A percentile compares a stretch with the other conserved stretches of the same genome.
These are phyloP conservation scores for Lepus timidus DNA, from an alignment of 2,113 vertebrate genomes.

Conservation along the genomic window DNA sequence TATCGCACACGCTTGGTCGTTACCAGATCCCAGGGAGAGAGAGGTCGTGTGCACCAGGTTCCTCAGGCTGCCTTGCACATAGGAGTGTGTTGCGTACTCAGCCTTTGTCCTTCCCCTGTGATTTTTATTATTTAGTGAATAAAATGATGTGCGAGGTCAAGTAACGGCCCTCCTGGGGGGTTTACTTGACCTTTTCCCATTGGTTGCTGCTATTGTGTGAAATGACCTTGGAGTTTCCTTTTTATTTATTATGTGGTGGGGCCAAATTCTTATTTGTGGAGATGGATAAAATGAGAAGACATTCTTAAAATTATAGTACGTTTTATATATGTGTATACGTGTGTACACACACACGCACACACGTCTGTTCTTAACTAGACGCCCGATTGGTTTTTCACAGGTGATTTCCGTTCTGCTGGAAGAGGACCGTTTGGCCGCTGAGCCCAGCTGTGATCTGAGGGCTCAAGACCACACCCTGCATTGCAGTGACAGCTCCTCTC, in stretches of 20 bases:
- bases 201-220: not conserved
- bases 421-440: slow-evolving; percentile 91
- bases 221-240: not conserved
- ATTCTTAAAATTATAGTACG: too few relatives aligned
- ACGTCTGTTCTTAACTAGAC: slow-evolving; percentile 59
- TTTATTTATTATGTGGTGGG: not conserved
- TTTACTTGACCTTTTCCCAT: not conserved
- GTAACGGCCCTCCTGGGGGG: not conserved
- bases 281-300: too few relatives aligned
- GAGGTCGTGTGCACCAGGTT: accelerated
- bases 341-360: not conserved
- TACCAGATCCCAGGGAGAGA: accelerated
- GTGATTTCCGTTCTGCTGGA: slow-evolving; percentile 95
- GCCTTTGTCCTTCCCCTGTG: not conserved
- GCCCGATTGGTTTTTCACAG: slow-evolving; percentile 86
- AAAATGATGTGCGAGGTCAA: not conserved
- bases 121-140: not conserved
- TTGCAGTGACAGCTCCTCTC: slow-evolving; percentile 92
- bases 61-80: not conserved
- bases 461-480: slow-evolving; percentile 87
- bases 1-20: too few relatives aligned
- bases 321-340: too few relatives aligned
- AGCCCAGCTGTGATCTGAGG: slow-evolving; percentile 84
- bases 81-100: not conserved
- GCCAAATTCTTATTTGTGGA: not conserved